phyloP scores from a whole-genome alignment of 1,140 invertebrate species.

The Araneus ventricosus region DNA sequence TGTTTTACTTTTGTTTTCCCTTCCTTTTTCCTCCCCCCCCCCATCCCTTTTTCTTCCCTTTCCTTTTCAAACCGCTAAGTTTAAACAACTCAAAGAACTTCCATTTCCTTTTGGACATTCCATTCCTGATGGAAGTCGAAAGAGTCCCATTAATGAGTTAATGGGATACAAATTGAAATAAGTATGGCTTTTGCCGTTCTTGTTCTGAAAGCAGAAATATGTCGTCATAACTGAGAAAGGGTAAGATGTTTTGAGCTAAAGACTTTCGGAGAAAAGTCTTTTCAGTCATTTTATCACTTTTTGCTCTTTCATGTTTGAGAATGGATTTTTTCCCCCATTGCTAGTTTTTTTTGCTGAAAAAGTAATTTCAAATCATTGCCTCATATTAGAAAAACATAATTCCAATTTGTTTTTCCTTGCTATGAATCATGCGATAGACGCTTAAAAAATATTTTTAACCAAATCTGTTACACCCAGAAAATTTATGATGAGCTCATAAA shows the following conservation, averaged over 20 bases:
- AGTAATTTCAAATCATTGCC: too few relatives aligned
- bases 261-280: background rate
- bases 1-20: background rate
- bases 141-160: conserved; percentile 29
- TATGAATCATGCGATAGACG: too few relatives aligned
- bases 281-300: background rate
- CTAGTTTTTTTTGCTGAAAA: too few relatives aligned
- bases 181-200: background rate
- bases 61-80: background rate
- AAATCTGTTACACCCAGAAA: too few relatives aligned
- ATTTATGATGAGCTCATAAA: too few relatives aligned
- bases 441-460: too few relatives aligned
- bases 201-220: background rate
- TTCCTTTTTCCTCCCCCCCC: background rate
- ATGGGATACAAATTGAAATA: conserved; percentile 35
- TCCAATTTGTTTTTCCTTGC: too few relatives aligned
- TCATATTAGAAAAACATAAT: too few relatives aligned
- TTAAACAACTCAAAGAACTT: background rate
- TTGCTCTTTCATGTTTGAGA: background rate
- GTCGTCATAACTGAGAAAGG: background rate
- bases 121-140: background rate
- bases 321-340: too few relatives aligned
- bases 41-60: background rate
- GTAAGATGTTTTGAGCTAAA: background rate
- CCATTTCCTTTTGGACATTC: background rate